These are phyloP conservation scores for Porites divaricata DNA, from an alignment of 92 coral and sea anemone species.

Conservation along the genomic window DNA sequence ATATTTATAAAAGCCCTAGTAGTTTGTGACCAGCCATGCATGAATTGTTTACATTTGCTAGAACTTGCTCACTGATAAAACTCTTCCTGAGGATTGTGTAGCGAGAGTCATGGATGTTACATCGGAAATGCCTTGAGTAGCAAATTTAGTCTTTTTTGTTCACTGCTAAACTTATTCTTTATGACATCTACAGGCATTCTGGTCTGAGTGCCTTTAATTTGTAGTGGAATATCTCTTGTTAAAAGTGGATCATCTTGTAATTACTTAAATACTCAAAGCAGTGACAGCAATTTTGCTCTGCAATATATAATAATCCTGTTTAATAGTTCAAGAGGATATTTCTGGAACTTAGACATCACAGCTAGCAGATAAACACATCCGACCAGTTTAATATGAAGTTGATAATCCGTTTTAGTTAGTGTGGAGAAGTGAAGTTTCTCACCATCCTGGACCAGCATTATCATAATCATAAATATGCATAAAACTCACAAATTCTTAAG, in stretches of 20 bases:
- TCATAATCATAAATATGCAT: not conserved
- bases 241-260: constrained; percentile 44
- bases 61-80: constrained; percentile 7
- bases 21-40: constrained; percentile 50
- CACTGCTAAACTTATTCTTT: not conserved
- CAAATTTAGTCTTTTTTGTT: not conserved
- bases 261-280: constrained; percentile 20
- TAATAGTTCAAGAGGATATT: too few species aligned
- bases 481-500: too few species aligned
- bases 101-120: not conserved
- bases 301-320: not conserved
- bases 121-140: too few species aligned
- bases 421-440: not conserved
- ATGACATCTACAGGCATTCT: constrained; percentile 33
- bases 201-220: constrained; percentile 5
- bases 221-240: constrained; percentile 28
- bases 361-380: too few species aligned
- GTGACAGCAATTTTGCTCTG: constrained; percentile 8
- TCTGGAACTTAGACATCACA: too few species aligned
- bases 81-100: not conserved
- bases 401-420: not conserved
- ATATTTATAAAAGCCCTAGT: constrained; percentile 38
- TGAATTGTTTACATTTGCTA: constrained; percentile 32
- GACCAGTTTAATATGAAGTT: not conserved
- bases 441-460: not conserved